A percentile compares a stretch with the other conserved stretches of the same genome.
phyloP scores from a whole-genome alignment of 2,888 invertebrate genomes.

The Dilophus febrilis region DNA sequence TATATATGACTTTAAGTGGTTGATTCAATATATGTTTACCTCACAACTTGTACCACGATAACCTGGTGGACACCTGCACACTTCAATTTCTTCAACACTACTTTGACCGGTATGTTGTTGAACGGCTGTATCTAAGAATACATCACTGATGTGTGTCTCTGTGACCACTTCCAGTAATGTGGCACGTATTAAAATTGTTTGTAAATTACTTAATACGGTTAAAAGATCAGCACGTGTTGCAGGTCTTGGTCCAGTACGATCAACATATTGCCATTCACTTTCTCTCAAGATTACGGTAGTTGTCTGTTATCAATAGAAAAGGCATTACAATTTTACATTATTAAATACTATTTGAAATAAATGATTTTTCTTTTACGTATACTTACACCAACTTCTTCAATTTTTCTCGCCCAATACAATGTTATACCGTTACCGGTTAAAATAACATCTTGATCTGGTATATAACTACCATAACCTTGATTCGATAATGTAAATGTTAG shows the following conservation, averaged over 20 bases:
- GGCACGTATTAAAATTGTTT: constrained; percentile 68
- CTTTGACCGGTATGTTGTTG: constrained; percentile 41
- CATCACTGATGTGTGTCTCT: constrained; percentile 50
- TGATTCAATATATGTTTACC: constrained; percentile 18
- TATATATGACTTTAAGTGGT: too few relatives aligned
- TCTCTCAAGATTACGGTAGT: constrained; percentile 24
- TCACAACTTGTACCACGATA: constrained; percentile 76
- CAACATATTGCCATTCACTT: constrained; percentile 43
- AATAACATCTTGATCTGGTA: constrained; percentile 52
- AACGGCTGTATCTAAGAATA: constrained; percentile 71
- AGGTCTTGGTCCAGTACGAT: constrained; percentile 33
- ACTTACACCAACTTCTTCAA: constrained; percentile 12
- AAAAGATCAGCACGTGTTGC: constrained; percentile 70
- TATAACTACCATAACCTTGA: constrained; percentile 35
- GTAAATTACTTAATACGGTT: constrained; percentile 65
- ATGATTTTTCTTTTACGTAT: too few relatives aligned
- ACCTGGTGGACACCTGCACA: constrained; percentile 66
- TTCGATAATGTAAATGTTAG: constrained; percentile 59
- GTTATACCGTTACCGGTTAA: constrained; percentile 62
- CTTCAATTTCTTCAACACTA: constrained; percentile 63
- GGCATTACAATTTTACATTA: too few relatives aligned
- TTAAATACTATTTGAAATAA: too few relatives aligned
- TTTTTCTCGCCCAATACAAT: constrained; percentile 44
- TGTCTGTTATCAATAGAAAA: too few relatives aligned
- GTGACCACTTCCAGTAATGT: constrained; percentile 35